Percentiles rank a stretch among this genome's conserved stretches.
Conservation (phyloP, 2,888 invertebrate species). For the Baronia brevicornis region DNA sequence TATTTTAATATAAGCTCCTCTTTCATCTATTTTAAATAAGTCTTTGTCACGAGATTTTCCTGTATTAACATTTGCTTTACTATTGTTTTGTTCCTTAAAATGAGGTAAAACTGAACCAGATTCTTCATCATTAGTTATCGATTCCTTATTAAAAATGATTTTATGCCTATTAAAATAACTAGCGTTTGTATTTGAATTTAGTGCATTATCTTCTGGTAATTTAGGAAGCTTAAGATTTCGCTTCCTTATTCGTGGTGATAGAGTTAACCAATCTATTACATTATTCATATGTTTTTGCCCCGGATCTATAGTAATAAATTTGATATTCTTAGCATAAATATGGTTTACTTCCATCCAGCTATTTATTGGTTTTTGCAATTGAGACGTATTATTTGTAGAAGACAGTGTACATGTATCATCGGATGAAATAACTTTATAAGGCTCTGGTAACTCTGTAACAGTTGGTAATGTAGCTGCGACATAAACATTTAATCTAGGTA, state of each 20-base stretch:
- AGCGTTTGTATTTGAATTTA: not conserved
- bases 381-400: slow-evolving; percentile 17
- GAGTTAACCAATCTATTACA: slow-evolving; percentile 40
- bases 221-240: slow-evolving; percentile 24
- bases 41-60: slow-evolving; percentile 9
- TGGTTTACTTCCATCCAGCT: slow-evolving; percentile 35
- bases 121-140: not conserved
- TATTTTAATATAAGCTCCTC: slow-evolving; percentile 18
- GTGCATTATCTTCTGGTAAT: slow-evolving; percentile 12
- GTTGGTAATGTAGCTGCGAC: slow-evolving; percentile 47
- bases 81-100: no score
- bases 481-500: slow-evolving; percentile 46
- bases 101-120: no score
- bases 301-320: no score
- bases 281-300: no score
- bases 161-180: not conserved
- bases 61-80: slow-evolving; percentile 12
- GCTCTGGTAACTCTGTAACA: slow-evolving; percentile 52
- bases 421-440: slow-evolving; percentile 25
- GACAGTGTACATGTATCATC: slow-evolving; percentile 20
- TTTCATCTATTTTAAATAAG: slow-evolving; percentile 14
- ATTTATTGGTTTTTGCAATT: slow-evolving; percentile 28
- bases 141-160: not conserved
- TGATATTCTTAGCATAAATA: slow-evolving; percentile 4
- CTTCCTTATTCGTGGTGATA: slow-evolving; percentile 46